Evolutionary conservation across 2,797 vertebrate genomes (phyloP), one percentile per base, ranked within the genome.

Genomic region (Hypotaenidia okinawae): DNA sequence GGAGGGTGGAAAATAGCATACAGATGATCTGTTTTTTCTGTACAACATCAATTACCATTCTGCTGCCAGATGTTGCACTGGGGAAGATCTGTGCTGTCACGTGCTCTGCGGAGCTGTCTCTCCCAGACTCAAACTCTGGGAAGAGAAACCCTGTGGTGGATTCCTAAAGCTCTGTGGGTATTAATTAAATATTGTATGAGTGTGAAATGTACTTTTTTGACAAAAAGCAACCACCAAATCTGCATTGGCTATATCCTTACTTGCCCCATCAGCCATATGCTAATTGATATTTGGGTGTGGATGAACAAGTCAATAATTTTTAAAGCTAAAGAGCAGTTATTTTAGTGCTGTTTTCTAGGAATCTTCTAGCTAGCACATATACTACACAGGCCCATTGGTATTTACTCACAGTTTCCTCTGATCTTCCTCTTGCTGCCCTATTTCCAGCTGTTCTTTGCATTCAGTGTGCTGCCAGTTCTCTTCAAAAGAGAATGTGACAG

Each of bases 401-500:
- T 94, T 96, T 92, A 85, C 62, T 95, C 75, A 55, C 30, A 69
- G 52, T 75, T 93, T 66, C 90, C 78, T 94, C 84, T 81, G 54
- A 80, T 89, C 76, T 93, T 22, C 47, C 51, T 77, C 90, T 85
- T 92, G 10, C 58, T 89, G 89, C 49, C 72, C 45, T 45, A 12
- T 68, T 95, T 89, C 86, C 93, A 96, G 94, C 92, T 95, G 95
- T 76, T 92, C 54, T 76, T 93, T 92, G 72, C 72, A 84, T 69
- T 27, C 66, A 90, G 45, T 4, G 24, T 58, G 77, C 78, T 93
- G 94, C 62, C 75, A 87, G 94, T 89, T 93, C 94, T 87, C 96
- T 95, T 94, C 90, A 96, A 84, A 95, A 81, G 88, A 66, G 68
- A 91, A 83, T 49, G 78, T 80, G 90, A 73, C 90, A 89, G 77